Evolutionary conservation across 2,797 vertebrate genomes (phyloP), one percentile per base, ranked within the genome.

Genomic region (Aldrovandia affinis): DNA sequence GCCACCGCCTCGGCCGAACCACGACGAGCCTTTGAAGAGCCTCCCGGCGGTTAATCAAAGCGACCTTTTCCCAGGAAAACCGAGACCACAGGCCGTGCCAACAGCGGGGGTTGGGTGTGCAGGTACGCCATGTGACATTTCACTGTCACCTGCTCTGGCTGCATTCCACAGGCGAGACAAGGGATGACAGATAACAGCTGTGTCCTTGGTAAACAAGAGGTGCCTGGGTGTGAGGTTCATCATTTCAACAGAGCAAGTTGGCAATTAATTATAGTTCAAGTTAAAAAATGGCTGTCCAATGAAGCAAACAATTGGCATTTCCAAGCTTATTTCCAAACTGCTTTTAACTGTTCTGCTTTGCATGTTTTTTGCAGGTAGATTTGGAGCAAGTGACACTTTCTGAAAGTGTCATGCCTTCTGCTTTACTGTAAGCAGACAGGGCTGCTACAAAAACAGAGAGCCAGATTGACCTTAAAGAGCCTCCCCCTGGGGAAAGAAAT

Each of bases 31-130:
- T 80, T 84, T 79, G 57, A 83, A 79, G 75, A 65, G 59, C 39
- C 55, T 59, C 44, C 28, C 57, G 14, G 59, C 25, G 47, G 47
- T 84, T 84, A 84, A 84, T 68, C 79, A 84, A 65, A 84, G 59
- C 30, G 61, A 80, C 83, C 73, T 83, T 78, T 68, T 83, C 73
- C 73, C 73, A 78, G 70, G 82, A 59, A 50, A 78, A 83, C 75
- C 20, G 68, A 73, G 33, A 33, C 68, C 68, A 3, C 20, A 33
- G 68, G 3, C 68, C 68, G 20, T 18, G 30, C 63, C 63, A 25
- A n/a, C n/a, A n/a, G n/a, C n/a, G 4, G 50, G 50, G 50, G 50
- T 52, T 52, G 50, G 50, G 50, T 52, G 4, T 52, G 50, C 68
- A 73, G 68, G 33, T 73, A 73, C 33, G 36, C 20, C 33, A 73